Conservation (phyloP, 2,113 vertebrate species). For the Aptenodytes forsteri region DNA sequence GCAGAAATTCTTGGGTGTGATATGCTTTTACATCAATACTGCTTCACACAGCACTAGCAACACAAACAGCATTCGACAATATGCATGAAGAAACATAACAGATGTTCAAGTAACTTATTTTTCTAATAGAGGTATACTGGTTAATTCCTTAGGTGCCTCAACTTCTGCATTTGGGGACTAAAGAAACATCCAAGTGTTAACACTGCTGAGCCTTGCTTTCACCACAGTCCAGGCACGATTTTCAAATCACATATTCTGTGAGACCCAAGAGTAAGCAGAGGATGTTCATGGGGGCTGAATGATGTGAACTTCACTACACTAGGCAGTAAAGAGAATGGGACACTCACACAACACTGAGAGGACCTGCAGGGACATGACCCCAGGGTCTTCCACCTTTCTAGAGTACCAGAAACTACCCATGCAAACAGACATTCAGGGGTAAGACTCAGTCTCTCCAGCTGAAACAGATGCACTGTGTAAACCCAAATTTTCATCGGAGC, state of each 20-base stretch:
- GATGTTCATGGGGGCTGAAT: background rate
- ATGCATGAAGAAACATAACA: background rate
- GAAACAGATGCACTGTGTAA: background rate
- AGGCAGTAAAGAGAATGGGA: background rate
- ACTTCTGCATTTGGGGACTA: background rate
- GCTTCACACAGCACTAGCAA: background rate
- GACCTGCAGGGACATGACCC: background rate
- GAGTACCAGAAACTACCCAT: background rate
- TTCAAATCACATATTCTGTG: background rate
- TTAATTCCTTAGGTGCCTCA: background rate
- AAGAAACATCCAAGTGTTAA: background rate
- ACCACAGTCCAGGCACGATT: background rate
- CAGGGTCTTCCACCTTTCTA: background rate
- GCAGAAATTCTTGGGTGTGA: background rate
- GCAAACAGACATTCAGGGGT: background rate
- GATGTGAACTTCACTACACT: background rate
- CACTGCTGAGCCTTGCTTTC: background rate
- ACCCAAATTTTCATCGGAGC: background rate
- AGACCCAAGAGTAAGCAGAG: background rate
- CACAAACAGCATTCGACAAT: background rate
- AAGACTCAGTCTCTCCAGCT: background rate
- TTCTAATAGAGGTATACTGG: background rate
- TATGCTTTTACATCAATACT: background rate
- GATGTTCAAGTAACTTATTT: background rate
- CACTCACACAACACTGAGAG: background rate